Evolutionary conservation across 2,797 vertebrate species (phyloP).

Genomic region (Falco cherrug): DNA sequence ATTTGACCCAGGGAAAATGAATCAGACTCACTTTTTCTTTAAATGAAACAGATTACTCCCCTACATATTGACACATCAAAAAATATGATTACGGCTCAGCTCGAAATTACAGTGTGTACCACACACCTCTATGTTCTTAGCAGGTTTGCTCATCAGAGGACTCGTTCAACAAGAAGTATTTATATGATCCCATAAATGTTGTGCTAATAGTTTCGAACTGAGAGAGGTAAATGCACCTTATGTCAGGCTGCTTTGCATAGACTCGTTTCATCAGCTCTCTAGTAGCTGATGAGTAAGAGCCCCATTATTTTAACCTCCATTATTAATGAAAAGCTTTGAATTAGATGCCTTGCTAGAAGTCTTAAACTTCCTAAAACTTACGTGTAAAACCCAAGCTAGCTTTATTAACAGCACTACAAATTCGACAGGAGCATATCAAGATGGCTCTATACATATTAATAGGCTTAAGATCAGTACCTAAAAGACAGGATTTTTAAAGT

Average conservation of each 20-base stretch:
- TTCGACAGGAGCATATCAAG: neutral
- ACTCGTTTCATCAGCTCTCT: neutral
- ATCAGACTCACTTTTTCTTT: neutral
- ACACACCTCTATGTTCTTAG: neutral
- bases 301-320: neutral
- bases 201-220: neutral
- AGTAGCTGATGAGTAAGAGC: neutral
- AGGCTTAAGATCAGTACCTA: neutral
- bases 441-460: neutral
- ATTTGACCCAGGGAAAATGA: conserved; percentile 7
- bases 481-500: neutral
- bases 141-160: conserved; percentile 21
- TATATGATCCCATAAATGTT: conserved; percentile 3
- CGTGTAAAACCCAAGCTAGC: neutral
- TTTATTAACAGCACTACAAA: neutral
- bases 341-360: neutral
- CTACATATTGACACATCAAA: conserved; percentile 11
- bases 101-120: neutral
- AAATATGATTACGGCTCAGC: neutral
- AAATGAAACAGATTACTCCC: neutral
- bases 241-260: neutral
- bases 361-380: neutral
- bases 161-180: neutral
- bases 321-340: neutral
- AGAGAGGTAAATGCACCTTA: neutral